phyloP scores from a whole-genome alignment of 2,888 invertebrate species.

The Cephalotes varians region DNA sequence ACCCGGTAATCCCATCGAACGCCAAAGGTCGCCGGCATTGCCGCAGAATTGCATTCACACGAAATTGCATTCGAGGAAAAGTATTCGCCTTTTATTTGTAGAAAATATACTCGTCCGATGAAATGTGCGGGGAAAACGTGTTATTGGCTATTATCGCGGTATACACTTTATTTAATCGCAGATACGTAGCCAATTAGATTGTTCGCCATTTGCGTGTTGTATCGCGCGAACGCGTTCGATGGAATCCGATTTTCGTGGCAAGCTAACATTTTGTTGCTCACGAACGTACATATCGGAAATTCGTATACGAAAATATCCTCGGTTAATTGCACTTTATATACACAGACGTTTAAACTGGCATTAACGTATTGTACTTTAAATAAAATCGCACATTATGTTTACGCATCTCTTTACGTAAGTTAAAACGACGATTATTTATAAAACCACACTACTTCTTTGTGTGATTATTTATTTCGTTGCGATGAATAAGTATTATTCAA shows the following conservation, averaged over 20 bases:
- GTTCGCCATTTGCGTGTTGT: slow-evolving; percentile 55
- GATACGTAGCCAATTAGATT: slow-evolving; percentile 61
- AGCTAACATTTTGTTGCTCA: slow-evolving; percentile 53
- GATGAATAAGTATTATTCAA: background rate
- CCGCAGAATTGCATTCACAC: slow-evolving; percentile 61
- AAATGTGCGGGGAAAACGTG: slow-evolving; percentile 50
- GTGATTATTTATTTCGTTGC: background rate
- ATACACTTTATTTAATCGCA: slow-evolving; percentile 68
- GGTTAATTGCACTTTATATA: slow-evolving; percentile 38
- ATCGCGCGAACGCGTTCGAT: slow-evolving; percentile 31
- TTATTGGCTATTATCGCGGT: slow-evolving; percentile 65
- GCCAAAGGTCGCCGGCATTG: slow-evolving; percentile 47
- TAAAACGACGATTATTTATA: background rate
- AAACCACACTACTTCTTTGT: background rate
- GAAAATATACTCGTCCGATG: slow-evolving; percentile 66
- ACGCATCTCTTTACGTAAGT: background rate
- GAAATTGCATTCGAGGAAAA: slow-evolving; percentile 63
- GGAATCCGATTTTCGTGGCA: slow-evolving; percentile 59
- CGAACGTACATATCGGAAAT: slow-evolving; percentile 44
- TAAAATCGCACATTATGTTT: background rate
- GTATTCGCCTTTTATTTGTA: slow-evolving; percentile 54
- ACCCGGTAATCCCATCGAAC: slow-evolving; percentile 56
- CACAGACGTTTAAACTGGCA: slow-evolving; percentile 13
- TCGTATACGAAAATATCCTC: slow-evolving; percentile 24
- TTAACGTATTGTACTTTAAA: slow-evolving; percentile 23